Conservation (phyloP, 2,113 vertebrate species). For the Diphyllodes magnificus region DNA sequence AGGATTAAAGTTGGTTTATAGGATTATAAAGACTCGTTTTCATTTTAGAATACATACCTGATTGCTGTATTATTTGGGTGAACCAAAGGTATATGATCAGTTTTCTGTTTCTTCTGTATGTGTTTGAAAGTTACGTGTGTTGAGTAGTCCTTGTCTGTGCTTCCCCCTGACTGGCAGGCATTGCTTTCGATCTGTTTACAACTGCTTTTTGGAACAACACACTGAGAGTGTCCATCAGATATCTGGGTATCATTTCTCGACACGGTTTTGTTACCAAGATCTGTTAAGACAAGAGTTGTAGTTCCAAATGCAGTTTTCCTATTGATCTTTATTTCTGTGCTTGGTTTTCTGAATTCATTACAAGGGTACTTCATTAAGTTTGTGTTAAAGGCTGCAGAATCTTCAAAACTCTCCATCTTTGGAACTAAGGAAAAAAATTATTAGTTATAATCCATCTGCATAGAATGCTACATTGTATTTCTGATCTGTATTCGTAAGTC, state of each 20-base stretch:
- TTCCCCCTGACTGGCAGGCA: neutral
- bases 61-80: constrained; percentile 13
- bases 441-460: neutral
- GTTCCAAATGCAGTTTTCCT: constrained; percentile 85
- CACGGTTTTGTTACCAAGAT: constrained; percentile 69
- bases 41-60: constrained; percentile 59
- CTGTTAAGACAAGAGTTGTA: constrained; percentile 84
- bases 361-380: constrained; percentile 85
- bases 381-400: constrained; percentile 43
- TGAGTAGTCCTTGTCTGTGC: neutral
- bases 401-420: constrained; percentile 30
- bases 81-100: constrained; percentile 61
- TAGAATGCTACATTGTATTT: neutral
- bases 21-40: neutral
- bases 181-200: constrained; percentile 8
- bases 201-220: constrained; percentile 6
- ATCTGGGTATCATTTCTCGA: neutral
- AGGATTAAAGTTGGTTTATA: neutral
- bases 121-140: constrained; percentile 60
- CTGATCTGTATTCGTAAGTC: neutral
- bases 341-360: constrained; percentile 80
- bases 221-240: neutral
- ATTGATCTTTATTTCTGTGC: constrained; percentile 85
- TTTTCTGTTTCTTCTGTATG: constrained; percentile 86
- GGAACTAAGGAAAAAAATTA: constrained; percentile 58